A percentile compares a stretch with the other conserved stretches of the same genome.
These are phyloP conservation scores for Tenebrio molitor DNA, from an alignment of 1,140 invertebrate genomes.

Conservation along the genomic window DNA sequence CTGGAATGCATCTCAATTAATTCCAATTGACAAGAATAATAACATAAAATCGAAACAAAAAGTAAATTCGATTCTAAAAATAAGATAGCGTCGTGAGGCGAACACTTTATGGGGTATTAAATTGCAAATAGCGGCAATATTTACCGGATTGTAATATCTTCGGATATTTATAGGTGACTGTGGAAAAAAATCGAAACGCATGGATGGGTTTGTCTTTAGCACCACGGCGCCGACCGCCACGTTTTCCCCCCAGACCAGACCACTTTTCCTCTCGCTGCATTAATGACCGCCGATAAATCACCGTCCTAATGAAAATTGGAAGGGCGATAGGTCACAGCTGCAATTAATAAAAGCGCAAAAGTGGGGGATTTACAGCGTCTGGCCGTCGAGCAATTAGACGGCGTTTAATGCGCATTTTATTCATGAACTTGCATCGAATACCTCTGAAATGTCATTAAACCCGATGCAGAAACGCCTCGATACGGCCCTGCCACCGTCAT, in stretches of 20 bases:
- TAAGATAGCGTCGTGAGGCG: background rate
- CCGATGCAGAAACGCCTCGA: too few species aligned
- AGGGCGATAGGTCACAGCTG: constrained; percentile 2
- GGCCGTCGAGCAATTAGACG: background rate
- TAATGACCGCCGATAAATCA: background rate
- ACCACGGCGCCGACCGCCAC: constrained; percentile 2
- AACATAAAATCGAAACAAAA: background rate
- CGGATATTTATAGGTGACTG: background rate
- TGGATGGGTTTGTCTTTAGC: background rate
- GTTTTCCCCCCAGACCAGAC: background rate
- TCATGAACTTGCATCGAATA: constrained; percentile 13
- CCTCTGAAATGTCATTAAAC: constrained; percentile 25
- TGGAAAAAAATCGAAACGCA: background rate
- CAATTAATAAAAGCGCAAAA: background rate
- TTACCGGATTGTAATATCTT: constrained; percentile 30
- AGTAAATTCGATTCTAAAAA: background rate
- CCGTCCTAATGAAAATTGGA: background rate
- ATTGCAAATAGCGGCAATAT: constrained; percentile 31
- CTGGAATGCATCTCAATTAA: constrained; percentile 27
- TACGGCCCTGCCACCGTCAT: background rate
- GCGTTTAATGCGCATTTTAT: constrained; percentile 1
- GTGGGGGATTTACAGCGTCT: background rate
- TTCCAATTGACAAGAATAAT: background rate
- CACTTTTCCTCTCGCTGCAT: background rate
- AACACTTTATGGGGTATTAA: constrained; percentile 2